Base-by-base conservation (phyloP, 2,113 vertebrate genomes). In the Lophius piscatorius region DNA sequence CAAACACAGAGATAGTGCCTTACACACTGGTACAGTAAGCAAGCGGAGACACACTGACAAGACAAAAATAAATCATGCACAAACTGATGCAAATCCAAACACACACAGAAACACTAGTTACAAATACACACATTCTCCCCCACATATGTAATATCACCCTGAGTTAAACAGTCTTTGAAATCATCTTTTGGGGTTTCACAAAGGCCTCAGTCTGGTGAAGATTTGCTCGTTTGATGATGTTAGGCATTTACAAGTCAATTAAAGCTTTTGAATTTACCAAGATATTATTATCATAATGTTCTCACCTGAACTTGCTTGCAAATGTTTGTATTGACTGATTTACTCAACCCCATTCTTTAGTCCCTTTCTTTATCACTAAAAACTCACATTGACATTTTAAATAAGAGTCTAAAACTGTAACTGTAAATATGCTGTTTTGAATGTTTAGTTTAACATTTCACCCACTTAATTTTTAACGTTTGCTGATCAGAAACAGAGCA, bases 211-310 rank as follows among this genome's bases (percentile, higher is more conserved):
- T 17, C n/a, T 38, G 42, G 11, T 52, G 12, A 16, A 2, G n/a
- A 24, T 55, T 45, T 61, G 24, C 54, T 47, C 13, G 2, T 51
- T 18, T 0, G 5, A n/a, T n/a, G n/a, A n/a, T n/a, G 69, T 62
- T 63, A 63, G 42, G 70, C 22, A 62, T 58, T 61, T 39, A 56
- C 18, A 58, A 65, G 67, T 63, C 47, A 60, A 73, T 76, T 70
- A 61, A 59, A 63, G 45, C 20, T 35, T 33, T 57, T 73, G 47
- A 57, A 62, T 47, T 56, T 26, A 51, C 55, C 61, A 75, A 60
- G 24, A 77, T 5, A 46, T 49, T 28, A 58, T 63, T 76, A 61
- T 78, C 58, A 70, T 46, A 55, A 52, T 62, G 20, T 23, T 60
- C 33, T 70, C 47, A 45, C 57, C 20, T 58, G 45, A 74, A 46